A percentile compares a stretch with the other conserved stretches of the same genome.
These are phyloP conservation scores for Gracilinanus agilis DNA, from an alignment of 2,113 vertebrate genomes.

Conservation along the genomic window DNA sequence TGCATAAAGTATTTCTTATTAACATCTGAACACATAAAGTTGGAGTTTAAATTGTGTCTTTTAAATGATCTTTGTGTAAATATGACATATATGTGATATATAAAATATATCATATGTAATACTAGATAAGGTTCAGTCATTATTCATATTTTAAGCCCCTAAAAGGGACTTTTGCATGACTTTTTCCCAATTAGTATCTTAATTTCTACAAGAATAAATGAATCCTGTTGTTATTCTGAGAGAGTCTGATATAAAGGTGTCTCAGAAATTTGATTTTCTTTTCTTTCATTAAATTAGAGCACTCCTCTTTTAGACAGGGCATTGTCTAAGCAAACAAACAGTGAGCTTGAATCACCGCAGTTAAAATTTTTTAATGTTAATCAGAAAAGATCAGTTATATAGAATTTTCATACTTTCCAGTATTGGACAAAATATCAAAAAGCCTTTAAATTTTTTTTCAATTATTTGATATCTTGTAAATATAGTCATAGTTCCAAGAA, in stretches of 20 bases:
- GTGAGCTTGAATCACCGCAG: background rate
- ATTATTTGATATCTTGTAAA: slow-evolving; percentile 38
- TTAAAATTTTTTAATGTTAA: background rate
- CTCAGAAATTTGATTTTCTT: slow-evolving; percentile 35
- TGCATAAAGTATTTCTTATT: slow-evolving; percentile 62
- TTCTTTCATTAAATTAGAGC: slow-evolving; percentile 46
- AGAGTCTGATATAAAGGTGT: background rate
- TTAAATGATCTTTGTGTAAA: slow-evolving; percentile 45
- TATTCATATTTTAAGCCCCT: slow-evolving; percentile 43
- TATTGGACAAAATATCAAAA: slow-evolving; percentile 40
- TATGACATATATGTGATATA: no score
- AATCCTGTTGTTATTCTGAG: slow-evolving; percentile 48
- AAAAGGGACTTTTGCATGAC: slow-evolving; percentile 36
- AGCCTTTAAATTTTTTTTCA: slow-evolving; percentile 57
- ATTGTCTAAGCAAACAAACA: slow-evolving; percentile 49
- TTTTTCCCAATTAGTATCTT: background rate
- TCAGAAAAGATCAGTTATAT: background rate
- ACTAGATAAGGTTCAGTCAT: slow-evolving; percentile 51
- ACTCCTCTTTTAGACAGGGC: background rate
- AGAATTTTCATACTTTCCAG: background rate
- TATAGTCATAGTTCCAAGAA: slow-evolving; percentile 35
- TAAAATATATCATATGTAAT: background rate
- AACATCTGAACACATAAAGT: slow-evolving; percentile 53
- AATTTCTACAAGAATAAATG: slow-evolving; percentile 16
- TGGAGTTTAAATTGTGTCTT: slow-evolving; percentile 64